Base-by-base conservation (phyloP, 2,797 vertebrate species). In the Gambelia wislizenii region DNA sequence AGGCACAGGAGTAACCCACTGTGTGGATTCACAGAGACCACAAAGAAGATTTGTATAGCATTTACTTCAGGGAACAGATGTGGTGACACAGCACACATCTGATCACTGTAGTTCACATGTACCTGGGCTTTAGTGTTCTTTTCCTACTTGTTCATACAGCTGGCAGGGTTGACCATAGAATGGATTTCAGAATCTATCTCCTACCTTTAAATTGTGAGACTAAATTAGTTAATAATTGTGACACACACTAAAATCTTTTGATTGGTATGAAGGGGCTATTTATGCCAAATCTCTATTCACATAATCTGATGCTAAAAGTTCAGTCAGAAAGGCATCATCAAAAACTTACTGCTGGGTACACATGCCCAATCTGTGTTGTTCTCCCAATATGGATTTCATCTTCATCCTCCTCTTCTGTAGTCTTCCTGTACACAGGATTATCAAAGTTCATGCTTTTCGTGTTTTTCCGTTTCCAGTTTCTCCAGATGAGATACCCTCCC, bases 401-500 rank as follows among this genome's bases (percentile, higher is more conserved):
- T 86, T 99, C 98, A 82, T 99, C 99, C 52, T 99, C 97, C 5
- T 98, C 97, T 97, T 98, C 96, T 1, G 97, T 97, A 83, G 99
- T 99, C 93, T 99, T 99, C 95, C 99, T 98, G 87, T 99, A 99
- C 0, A 99, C 99, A 0, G 99, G 99, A 95, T 99, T 99, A 97
- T 99, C 99, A 95, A 99, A 99, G 95, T 99, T 99, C 99, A 99
- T 99, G 97, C 98, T 99, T 97, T 99, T 99, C 86, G 99, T 99
- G 93, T 99, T 99, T 97, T 98, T 98, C 96, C 98, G 97, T 89
- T 99, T 98, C 99, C 99, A 99, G 97, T 99, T 99, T 92, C 99
- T 98, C 99, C 99, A 99, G 87, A 99, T 98, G 97, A 99, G 98
- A 96, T 98, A 99, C 52, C 98, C 98, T 25, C 98, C 98, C 92